Percentiles rank a stretch among this genome's conserved stretches.
Conservation (phyloP, 2,888 invertebrate species). For the Coelinius sp. region DNA sequence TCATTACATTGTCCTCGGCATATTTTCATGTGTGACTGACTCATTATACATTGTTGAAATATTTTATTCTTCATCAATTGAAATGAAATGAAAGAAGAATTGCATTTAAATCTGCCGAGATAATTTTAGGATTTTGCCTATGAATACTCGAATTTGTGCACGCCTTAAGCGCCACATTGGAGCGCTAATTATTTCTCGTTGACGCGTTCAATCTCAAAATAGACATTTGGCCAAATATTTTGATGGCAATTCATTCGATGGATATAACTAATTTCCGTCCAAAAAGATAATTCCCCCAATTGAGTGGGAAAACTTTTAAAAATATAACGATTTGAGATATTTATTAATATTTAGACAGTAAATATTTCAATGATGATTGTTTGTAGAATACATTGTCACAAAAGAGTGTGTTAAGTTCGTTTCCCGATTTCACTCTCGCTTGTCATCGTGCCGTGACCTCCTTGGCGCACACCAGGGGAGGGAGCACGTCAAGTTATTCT, state of each 20-base stretch:
- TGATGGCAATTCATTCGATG: slow-evolving; percentile 47
- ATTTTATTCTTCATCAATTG: background rate
- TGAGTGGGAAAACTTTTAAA: too few relatives aligned
- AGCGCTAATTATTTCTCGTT: slow-evolving; percentile 53
- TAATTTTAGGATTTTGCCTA: slow-evolving; percentile 16
- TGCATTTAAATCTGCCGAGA: too few relatives aligned
- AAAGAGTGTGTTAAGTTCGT: slow-evolving; percentile 12
- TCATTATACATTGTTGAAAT: background rate
- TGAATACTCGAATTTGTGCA: slow-evolving; percentile 33
- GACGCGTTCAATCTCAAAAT: slow-evolving; percentile 52
- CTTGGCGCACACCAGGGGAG: slow-evolving; percentile 28
- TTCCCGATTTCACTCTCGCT: slow-evolving; percentile 45
- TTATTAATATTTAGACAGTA: background rate
- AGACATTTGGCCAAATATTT: slow-evolving; percentile 53
- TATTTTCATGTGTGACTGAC: background rate
- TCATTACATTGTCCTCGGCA: slow-evolving; percentile 24
- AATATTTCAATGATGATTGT: background rate
- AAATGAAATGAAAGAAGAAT: background rate
- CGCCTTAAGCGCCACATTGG: slow-evolving; percentile 36
- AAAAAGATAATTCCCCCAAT: background rate
- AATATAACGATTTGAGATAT: background rate
- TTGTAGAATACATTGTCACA: background rate
- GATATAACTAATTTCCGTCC: slow-evolving; percentile 31
- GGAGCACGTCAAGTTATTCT: background rate
- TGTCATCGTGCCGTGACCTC: slow-evolving; percentile 46